Percentiles rank a stretch among this genome's conserved stretches.
phyloP scores from a whole-genome alignment of 2,797 vertebrate genomes.

The Austrolebias charrua region DNA sequence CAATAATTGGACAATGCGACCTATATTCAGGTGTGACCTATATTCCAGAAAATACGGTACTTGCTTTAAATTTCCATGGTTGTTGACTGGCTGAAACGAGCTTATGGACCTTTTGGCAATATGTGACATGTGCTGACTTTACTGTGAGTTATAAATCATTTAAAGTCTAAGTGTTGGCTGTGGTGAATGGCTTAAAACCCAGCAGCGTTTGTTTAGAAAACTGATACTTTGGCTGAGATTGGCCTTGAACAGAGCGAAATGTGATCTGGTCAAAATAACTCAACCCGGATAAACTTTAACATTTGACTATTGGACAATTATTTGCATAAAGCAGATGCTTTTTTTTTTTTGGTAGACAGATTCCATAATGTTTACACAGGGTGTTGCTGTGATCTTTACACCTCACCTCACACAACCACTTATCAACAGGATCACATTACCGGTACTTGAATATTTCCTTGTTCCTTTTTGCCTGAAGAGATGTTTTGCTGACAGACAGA shows the following conservation, averaged over 20 bases:
- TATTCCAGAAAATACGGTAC: too few species aligned
- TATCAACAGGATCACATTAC: not conserved
- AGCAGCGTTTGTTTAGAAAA: not conserved
- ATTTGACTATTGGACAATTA: constrained; percentile 16
- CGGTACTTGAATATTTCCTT: too few species aligned
- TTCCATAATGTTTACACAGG: not conserved
- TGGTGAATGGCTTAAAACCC: not conserved
- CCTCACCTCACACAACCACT: not conserved
- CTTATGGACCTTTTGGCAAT: too few species aligned
- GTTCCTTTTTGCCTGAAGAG: too few species aligned
- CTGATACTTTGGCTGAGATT: not conserved
- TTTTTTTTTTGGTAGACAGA: not conserved
- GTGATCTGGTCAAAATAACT: constrained; percentile 18
- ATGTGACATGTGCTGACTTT: too few species aligned
- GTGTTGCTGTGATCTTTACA: not conserved
- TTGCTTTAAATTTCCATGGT: too few species aligned
- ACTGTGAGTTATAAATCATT: too few species aligned
- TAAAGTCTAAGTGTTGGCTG: too few species aligned
- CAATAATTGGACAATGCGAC: too few species aligned
- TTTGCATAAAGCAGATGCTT: constrained; percentile 3
- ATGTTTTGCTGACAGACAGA: too few species aligned
- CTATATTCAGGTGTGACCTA: too few species aligned
- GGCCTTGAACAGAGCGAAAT: constrained; percentile 7
- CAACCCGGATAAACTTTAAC: constrained; percentile 10
- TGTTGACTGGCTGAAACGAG: too few species aligned